Conservation (phyloP, 2,113 vertebrate genomes). For the Semnornis frantzii region DNA sequence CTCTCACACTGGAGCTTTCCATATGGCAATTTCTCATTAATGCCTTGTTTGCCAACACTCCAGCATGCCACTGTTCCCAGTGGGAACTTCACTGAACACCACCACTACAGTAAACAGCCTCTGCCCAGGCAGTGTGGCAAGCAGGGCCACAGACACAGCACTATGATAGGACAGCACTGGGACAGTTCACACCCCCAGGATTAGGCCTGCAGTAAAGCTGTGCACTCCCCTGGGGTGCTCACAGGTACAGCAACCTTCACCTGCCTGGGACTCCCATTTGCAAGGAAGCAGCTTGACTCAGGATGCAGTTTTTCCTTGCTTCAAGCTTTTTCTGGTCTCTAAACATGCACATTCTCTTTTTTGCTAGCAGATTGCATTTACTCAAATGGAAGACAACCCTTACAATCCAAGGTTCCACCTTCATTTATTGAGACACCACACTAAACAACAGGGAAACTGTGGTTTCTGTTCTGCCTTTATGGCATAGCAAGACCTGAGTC, state of each 20-base stretch:
- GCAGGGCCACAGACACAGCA: background rate
- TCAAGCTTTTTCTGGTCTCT: background rate
- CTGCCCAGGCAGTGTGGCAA: background rate
- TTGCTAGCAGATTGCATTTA: background rate
- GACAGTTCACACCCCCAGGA: background rate
- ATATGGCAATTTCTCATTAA: background rate
- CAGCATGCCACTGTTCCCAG: background rate
- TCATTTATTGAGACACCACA: background rate
- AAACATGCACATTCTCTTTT: background rate
- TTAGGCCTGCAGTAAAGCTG: background rate
- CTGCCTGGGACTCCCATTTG: background rate
- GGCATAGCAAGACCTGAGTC: background rate
- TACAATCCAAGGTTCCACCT: background rate
- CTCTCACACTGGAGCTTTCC: background rate
- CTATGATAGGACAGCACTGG: background rate
- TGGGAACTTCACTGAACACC: background rate
- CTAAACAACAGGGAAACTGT: background rate
- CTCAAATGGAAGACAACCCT: background rate
- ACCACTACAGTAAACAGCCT: background rate
- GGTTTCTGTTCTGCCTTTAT: background rate
- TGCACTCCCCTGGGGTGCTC: rapidly evolving
- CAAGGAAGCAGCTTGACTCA: background rate
- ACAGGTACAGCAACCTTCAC: no score
- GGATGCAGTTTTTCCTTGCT: background rate
- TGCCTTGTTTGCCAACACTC: background rate